A percentile compares a stretch with the other conserved stretches of the same genome.
These are phyloP conservation scores for Limnephilus marmoratus DNA, from an alignment of 2,888 invertebrate species.

Conservation along the genomic window DNA sequence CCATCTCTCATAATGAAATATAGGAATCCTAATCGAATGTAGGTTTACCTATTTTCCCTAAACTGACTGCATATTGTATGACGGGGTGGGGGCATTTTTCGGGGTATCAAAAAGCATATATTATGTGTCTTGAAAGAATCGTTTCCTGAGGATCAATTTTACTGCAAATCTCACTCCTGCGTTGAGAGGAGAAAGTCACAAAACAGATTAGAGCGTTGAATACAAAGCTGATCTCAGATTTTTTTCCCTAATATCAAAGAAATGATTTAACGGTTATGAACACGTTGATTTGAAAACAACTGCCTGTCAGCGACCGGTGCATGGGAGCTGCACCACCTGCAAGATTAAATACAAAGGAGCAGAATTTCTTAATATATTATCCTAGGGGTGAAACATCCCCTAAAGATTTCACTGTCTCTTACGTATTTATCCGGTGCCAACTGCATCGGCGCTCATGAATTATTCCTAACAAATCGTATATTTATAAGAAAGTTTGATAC, in stretches of 20 bases:
- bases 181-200: background rate
- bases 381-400: slow-evolving; percentile 46
- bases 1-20: too few relatives aligned
- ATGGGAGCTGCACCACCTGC: slow-evolving; percentile 60
- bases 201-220: background rate
- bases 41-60: too few relatives aligned
- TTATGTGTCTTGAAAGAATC: background rate
- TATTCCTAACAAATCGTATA: slow-evolving; percentile 55
- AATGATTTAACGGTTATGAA: slow-evolving; percentile 11
- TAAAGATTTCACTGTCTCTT: slow-evolving; percentile 52
- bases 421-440: slow-evolving; percentile 57
- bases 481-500: slow-evolving; percentile 48
- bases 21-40: too few relatives aligned
- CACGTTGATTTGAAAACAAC: slow-evolving; percentile 60
- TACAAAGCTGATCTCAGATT: background rate
- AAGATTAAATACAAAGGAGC: slow-evolving; percentile 44
- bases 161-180: background rate
- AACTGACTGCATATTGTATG: too few relatives aligned
- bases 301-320: slow-evolving; percentile 36
- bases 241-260: background rate
- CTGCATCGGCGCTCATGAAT: slow-evolving; percentile 62
- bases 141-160: background rate
- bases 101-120: too few relatives aligned
- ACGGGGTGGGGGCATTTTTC: too few relatives aligned
- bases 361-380: slow-evolving; percentile 46